phyloP scores from a whole-genome alignment of 1,140 invertebrate species.

The Trinorchestia longiramus region DNA sequence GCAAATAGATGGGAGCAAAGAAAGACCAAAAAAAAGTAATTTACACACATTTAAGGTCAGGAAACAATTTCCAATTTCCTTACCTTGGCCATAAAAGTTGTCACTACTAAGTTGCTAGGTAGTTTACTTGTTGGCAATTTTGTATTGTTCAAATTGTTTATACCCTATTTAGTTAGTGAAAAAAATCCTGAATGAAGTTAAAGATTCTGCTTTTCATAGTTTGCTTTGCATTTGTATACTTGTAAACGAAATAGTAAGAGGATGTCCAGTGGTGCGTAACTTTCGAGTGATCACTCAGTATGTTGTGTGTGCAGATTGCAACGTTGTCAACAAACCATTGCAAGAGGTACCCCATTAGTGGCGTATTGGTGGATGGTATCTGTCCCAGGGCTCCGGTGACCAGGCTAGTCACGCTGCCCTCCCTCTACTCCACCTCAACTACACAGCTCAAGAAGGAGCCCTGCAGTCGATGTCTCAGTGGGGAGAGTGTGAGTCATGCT shows the following conservation, averaged over 20 bases:
- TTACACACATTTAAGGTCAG: too few relatives aligned
- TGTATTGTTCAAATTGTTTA: too few relatives aligned
- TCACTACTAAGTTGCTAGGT: too few relatives aligned
- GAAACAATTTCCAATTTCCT: too few relatives aligned
- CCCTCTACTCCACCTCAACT: neutral
- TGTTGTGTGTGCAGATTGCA: neutral
- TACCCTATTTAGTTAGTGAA: too few relatives aligned
- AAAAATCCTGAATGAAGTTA: too few relatives aligned
- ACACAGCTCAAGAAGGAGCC: neutral
- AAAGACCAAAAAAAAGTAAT: too few relatives aligned
- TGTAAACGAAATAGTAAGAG: neutral
- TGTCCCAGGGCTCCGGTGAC: neutral
- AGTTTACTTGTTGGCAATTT: too few relatives aligned
- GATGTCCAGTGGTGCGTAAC: neutral
- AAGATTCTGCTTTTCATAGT: too few relatives aligned
- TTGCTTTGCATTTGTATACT: too few relatives aligned
- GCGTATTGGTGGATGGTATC: neutral
- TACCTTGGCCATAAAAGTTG: too few relatives aligned
- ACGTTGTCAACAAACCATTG: conserved; percentile 7
- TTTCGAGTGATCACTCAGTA: neutral
- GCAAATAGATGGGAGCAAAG: too few relatives aligned
- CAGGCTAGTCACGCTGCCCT: neutral
- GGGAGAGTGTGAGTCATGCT: neutral
- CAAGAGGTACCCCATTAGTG: conserved; percentile 28
- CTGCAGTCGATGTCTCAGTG: conserved; percentile 3